These are phyloP conservation scores for Anguilla anguilla DNA, from an alignment of 2,797 vertebrate genomes.

Conservation along the genomic window DNA sequence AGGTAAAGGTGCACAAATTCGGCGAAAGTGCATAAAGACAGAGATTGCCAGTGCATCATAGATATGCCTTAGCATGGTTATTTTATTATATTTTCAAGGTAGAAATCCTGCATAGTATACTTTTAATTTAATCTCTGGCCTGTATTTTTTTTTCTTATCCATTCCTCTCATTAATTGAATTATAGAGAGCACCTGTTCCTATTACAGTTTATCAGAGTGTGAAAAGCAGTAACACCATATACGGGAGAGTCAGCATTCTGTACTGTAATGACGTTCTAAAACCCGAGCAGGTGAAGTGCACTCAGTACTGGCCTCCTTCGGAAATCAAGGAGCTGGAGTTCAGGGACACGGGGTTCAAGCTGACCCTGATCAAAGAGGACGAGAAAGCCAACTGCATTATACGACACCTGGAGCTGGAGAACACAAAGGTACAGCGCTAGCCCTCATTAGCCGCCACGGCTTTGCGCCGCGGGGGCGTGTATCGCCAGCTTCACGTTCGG, in stretches of 20 bases:
- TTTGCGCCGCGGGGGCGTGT: background rate
- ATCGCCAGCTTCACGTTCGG: background rate
- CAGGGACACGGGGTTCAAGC: conserved; percentile 89
- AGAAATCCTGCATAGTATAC: too few relatives aligned
- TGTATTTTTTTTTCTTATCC: background rate
- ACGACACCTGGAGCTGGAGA: conserved; percentile 89
- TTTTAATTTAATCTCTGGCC: background rate
- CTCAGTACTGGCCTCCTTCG: conserved; percentile 93
- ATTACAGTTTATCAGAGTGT: background rate
- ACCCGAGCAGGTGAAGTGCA: conserved; percentile 88
- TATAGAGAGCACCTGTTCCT: background rate
- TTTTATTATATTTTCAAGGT: too few relatives aligned
- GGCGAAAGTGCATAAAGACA: too few relatives aligned
- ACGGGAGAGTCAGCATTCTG: background rate
- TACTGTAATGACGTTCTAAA: conserved; percentile 7
- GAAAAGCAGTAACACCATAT: background rate
- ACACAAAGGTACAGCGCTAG: conserved; percentile 77
- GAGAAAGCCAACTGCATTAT: conserved; percentile 96
- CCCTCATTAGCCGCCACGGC: background rate
- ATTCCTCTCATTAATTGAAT: background rate
- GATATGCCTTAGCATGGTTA: too few relatives aligned
- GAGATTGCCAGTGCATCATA: too few relatives aligned
- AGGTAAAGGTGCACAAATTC: too few relatives aligned
- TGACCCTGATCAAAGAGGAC: conserved; percentile 89
- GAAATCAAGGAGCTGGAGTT: conserved; percentile 87